These are phyloP conservation scores for Amphiprion ocellaris DNA, from an alignment of 2,113 vertebrate genomes.

Conservation along the genomic window DNA sequence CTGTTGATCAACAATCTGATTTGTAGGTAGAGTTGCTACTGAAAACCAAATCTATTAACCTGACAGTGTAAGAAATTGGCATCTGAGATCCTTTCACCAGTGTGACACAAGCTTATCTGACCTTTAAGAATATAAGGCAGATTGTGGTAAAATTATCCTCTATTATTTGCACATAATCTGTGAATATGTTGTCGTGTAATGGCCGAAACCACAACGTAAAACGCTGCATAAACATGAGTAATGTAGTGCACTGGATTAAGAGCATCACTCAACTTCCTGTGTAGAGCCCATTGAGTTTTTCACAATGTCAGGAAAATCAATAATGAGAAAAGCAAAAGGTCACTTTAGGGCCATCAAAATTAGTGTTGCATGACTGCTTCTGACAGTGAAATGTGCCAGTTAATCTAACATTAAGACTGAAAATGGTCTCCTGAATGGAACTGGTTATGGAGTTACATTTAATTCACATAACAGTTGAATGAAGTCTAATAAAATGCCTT, in stretches of 20 bases:
- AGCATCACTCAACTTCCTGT: conserved; percentile 60
- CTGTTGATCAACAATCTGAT: conserved; percentile 37
- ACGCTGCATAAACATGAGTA: conserved; percentile 31
- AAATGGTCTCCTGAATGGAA: conserved; percentile 13
- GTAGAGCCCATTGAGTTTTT: conserved; percentile 52
- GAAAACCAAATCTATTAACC: conserved; percentile 13
- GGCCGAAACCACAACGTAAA: conserved; percentile 4
- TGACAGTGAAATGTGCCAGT: conserved; percentile 11
- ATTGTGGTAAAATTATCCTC: neutral
- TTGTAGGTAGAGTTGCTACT: conserved; percentile 1
- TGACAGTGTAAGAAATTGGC: neutral
- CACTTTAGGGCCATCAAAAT: conserved; percentile 16
- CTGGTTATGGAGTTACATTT: neutral
- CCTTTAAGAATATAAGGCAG: neutral
- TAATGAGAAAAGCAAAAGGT: conserved; percentile 58
- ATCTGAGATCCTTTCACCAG: neutral
- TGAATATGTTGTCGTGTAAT: conserved; percentile 25
- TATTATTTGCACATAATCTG: neutral
- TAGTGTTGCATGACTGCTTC: conserved; percentile 20
- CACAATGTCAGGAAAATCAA: conserved; percentile 64
- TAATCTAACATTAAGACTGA: conserved; percentile 12
- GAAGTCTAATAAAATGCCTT: neutral
- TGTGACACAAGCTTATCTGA: neutral
- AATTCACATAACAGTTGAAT: neutral
- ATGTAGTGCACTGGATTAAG: conserved; percentile 28